Base-by-base conservation (phyloP, 2,888 invertebrate genomes). In the Philaethria dido region DNA sequence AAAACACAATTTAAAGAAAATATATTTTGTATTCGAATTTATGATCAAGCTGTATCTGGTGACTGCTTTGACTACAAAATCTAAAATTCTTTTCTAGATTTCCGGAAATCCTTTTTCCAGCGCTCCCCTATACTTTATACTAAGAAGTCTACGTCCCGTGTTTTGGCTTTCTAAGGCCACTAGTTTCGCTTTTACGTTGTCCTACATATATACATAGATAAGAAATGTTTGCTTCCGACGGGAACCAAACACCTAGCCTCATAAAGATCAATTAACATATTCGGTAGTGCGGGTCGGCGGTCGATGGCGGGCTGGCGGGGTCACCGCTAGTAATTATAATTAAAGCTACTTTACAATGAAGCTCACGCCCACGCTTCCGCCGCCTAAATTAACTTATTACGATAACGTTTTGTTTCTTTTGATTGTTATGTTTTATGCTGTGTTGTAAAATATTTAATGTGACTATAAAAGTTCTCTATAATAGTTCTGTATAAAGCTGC, bases 311-410 rank as follows among this genome's bases (percentile, higher is more conserved):
- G 25, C 5, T 33, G 9, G 33, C 33, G 25, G 42, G 54, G 63
- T 63, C 52, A 54, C 33, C 13, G 36, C 20, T 44, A 18, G 61
- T 61, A 66, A 66, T 66, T 61, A 61, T 42, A 54, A 44, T 61
- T 52, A 36, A 22, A 36, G 61, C 50, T 54, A 60, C 33, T 59
- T 60, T 64, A 60, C 52, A 52, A 59, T 25, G 18, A 54, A n/a
- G 33, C 36, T 18, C 54, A 61, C 61, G 52, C 66, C 66, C 57
- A 52, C 60, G 29, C 61, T 61, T 66, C 61, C 60, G 60, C 44
- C 42, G 25, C 45, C 25, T 59, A 48, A 66, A 29, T 61, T 54
- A 52, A 54, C 42, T 66, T 61, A 52, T 22, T 14, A 33, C 45
- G 29, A 60, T 60, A 60, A 45, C 60, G 33, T 45, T 60, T 60